A percentile compares a stretch with the other conserved stretches of the same genome.
Evolutionary conservation across 2,888 invertebrate species (phyloP).

Genomic region (Plagodis dolabraria): DNA sequence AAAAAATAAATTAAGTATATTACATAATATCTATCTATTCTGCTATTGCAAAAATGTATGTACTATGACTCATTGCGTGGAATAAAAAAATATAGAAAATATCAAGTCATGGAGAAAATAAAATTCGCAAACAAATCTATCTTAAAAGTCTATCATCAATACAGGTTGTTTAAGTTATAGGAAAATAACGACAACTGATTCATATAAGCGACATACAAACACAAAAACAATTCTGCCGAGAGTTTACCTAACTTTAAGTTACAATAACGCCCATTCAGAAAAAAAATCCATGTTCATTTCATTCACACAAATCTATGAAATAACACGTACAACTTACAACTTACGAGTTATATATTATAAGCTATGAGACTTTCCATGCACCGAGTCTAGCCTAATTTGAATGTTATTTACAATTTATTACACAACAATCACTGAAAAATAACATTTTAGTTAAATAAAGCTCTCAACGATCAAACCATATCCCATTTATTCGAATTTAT

Average conservation of each 20-base stretch:
- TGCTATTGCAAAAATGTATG: slow-evolving; percentile 16
- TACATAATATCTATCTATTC: slow-evolving; percentile 24
- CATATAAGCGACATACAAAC: slow-evolving; percentile 3
- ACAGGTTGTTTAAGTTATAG: too few species aligned
- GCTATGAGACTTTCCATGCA: slow-evolving; percentile 65
- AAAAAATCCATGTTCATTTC: slow-evolving; percentile 19
- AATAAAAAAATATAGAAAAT: slow-evolving; percentile 33
- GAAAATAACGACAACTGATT: neutral
- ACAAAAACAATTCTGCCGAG: slow-evolving; percentile 13
- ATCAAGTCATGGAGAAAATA: slow-evolving; percentile 34
- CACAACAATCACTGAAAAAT: slow-evolving; percentile 44
- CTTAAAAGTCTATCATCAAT: neutral
- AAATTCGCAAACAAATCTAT: neutral
- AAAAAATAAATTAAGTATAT: slow-evolving; percentile 32
- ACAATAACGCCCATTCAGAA: slow-evolving; percentile 20
- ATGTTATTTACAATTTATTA: slow-evolving; percentile 42
- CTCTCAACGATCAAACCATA: slow-evolving; percentile 58
- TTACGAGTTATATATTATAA: slow-evolving; percentile 28
- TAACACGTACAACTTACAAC: slow-evolving; percentile 23
- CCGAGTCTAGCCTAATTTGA: slow-evolving; percentile 52
- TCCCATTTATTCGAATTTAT: slow-evolving; percentile 53
- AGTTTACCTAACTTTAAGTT: slow-evolving; percentile 25
- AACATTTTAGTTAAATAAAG: slow-evolving; percentile 53
- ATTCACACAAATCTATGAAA: slow-evolving; percentile 25
- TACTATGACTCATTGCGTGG: neutral